Evolutionary conservation across 2,113 vertebrate species (phyloP).

Genomic region (Rhabdornis inornatus): DNA sequence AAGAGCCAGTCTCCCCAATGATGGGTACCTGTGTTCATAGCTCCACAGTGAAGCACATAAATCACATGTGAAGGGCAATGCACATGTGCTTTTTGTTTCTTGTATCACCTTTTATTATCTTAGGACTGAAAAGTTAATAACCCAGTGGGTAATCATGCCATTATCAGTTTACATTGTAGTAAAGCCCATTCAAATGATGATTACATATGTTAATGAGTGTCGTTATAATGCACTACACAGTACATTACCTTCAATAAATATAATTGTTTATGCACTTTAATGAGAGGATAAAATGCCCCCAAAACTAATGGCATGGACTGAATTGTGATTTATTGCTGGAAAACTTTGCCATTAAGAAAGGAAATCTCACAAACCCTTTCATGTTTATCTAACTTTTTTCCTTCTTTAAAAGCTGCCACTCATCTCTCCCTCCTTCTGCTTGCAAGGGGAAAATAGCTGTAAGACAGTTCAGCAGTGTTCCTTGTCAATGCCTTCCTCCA

Average conservation of each 20-base stretch:
- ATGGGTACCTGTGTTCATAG: conserved; percentile 53
- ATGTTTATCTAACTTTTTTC: conserved; percentile 72
- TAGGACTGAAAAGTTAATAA: conserved; percentile 84
- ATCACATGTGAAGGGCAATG: conserved; percentile 63
- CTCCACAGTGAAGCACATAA: conserved; percentile 51
- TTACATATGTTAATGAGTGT: conserved; percentile 87
- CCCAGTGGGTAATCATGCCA: conserved; percentile 82
- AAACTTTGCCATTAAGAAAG: conserved; percentile 80
- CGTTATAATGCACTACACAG: conserved; percentile 84
- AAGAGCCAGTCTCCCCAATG: conserved; percentile 54
- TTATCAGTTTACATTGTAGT: conserved; percentile 86
- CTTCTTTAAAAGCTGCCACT: conserved; percentile 72
- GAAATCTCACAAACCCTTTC: conserved; percentile 74
- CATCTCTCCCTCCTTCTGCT: conserved; percentile 68
- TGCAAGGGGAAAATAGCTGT: conserved; percentile 68
- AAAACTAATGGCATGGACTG: conserved; percentile 83
- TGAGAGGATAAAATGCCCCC: conserved; percentile 81
- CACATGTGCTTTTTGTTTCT: conserved; percentile 68
- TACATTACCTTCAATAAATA: conserved; percentile 90
- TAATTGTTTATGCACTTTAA: conserved; percentile 88
- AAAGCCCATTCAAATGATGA: conserved; percentile 85
- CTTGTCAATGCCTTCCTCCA: conserved; percentile 68
- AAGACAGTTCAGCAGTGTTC: conserved; percentile 61
- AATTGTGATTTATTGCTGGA: conserved; percentile 82
- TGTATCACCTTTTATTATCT: conserved; percentile 82